Conservation (phyloP, 2,113 vertebrate genomes). For the Dasyurus viverrinus region DNA sequence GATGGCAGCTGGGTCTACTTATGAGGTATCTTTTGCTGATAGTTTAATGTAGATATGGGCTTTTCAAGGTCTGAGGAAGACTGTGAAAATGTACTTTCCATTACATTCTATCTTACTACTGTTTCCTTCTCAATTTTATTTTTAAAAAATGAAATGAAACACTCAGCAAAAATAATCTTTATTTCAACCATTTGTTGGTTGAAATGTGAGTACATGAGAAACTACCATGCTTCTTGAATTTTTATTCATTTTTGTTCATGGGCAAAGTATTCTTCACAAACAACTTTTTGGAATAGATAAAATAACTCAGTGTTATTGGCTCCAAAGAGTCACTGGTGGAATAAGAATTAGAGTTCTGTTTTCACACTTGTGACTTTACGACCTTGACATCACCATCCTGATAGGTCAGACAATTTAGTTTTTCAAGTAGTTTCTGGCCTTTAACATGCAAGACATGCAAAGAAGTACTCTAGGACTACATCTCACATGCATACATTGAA, state of each 20-base stretch:
- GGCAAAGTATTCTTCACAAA: neutral
- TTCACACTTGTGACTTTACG: constrained; percentile 30
- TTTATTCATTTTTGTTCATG: neutral
- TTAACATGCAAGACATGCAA: constrained; percentile 74
- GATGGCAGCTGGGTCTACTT: neutral
- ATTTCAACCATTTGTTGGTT: constrained; percentile 68
- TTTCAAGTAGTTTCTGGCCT: constrained; percentile 32
- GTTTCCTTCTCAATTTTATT: neutral
- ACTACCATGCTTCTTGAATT: constrained; percentile 1
- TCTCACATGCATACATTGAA: constrained; percentile 77
- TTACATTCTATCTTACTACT: neutral
- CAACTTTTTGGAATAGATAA: constrained; percentile 30
- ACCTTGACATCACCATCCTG: constrained; percentile 23
- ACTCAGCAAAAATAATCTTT: constrained; percentile 66
- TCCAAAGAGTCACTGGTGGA: constrained; percentile 19
- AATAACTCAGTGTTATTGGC: constrained; percentile 46
- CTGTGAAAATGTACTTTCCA: neutral
- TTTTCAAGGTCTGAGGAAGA: neutral
- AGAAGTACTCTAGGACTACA: constrained; percentile 63
- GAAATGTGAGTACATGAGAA: constrained; percentile 55
- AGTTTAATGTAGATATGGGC: neutral
- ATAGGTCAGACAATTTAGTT: constrained; percentile 7
- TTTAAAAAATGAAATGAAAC: constrained; percentile 41
- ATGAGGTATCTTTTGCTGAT: neutral
- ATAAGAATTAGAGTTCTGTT: constrained; percentile 13